Evolutionary conservation across 1,140 invertebrate species (phyloP).

Genomic region (Lepidurus packardi): DNA sequence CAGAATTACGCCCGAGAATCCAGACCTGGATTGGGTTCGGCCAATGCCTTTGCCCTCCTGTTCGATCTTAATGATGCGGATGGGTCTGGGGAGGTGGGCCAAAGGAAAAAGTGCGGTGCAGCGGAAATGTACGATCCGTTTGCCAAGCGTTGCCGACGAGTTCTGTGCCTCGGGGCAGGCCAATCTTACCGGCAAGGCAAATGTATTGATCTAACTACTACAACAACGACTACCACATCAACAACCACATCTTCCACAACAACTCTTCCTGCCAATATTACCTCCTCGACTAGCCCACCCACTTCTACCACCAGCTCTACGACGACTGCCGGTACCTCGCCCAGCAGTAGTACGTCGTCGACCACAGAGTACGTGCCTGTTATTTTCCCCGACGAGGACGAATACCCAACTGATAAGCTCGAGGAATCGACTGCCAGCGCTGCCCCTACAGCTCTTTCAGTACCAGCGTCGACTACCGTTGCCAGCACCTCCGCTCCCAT

Average conservation of each 20-base stretch:
- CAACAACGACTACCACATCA: constrained; percentile 33
- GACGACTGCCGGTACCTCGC: not conserved
- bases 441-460: constrained; percentile 33
- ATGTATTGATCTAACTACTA: constrained; percentile 36
- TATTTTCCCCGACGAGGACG: not conserved
- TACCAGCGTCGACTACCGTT: constrained; percentile 34
- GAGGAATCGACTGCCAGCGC: not conserved
- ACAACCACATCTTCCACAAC: not conserved
- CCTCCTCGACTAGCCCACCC: not conserved
- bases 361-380: constrained; percentile 6
- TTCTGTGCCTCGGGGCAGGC: constrained; percentile 42
- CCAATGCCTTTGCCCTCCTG: constrained; percentile 49
- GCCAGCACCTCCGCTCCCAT: not conserved
- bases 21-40: constrained; percentile 44
- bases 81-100: constrained; percentile 44
- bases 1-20: constrained; percentile 31
- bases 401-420: not conserved
- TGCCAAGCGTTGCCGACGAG: constrained; percentile 47
- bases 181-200: constrained; percentile 39
- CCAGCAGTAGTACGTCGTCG: not conserved
- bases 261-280: not conserved
- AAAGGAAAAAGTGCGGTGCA: constrained; percentile 41
- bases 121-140: constrained; percentile 51
- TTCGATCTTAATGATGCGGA: constrained; percentile 47
- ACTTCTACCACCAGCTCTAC: not conserved